Percentiles rank a stretch among this genome's conserved stretches.
Conservation (phyloP, 2,113 vertebrate species). For the Cacatua alba region DNA sequence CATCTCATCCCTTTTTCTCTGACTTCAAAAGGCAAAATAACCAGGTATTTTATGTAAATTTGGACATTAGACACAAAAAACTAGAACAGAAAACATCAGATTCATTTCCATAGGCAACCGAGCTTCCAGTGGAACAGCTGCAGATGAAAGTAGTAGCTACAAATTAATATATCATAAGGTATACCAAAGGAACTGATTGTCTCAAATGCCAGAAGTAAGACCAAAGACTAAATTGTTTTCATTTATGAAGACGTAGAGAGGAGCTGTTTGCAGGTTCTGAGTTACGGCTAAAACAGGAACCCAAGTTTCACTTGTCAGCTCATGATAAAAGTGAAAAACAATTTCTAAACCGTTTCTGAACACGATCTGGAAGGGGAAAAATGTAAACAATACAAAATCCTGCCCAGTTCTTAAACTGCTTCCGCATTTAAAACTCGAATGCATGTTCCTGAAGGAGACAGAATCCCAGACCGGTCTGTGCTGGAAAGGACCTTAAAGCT, state of each 20-base stretch:
- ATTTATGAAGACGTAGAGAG: not conserved
- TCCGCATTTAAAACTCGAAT: rapidly evolving
- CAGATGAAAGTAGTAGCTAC: conserved; percentile 54
- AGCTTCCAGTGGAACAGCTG: conserved; percentile 5
- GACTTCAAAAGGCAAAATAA: conserved; percentile 48
- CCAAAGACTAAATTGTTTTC: conserved; percentile 49
- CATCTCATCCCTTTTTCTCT: not conserved
- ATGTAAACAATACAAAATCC: not conserved
- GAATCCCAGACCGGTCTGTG: not conserved
- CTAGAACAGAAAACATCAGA: conserved; percentile 39
- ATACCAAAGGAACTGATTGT: not conserved
- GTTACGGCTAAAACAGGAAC: not conserved
- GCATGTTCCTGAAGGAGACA: not conserved
- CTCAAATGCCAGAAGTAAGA: conserved; percentile 43
- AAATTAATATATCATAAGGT: conserved; percentile 57
- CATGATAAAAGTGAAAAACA: not conserved
- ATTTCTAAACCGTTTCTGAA: not conserved
- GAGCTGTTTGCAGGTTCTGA: conserved; percentile 1
- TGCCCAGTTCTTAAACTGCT: not conserved
- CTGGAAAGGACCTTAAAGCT: not conserved
- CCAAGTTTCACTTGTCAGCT: conserved; percentile 14
- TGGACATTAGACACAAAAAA: conserved; percentile 43
- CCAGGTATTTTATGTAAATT: conserved; percentile 57
- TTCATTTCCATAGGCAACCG: conserved; percentile 19
- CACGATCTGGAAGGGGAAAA: not conserved